Conservation (phyloP, 2,797 vertebrate genomes). For the Spinus olivaceus region DNA sequence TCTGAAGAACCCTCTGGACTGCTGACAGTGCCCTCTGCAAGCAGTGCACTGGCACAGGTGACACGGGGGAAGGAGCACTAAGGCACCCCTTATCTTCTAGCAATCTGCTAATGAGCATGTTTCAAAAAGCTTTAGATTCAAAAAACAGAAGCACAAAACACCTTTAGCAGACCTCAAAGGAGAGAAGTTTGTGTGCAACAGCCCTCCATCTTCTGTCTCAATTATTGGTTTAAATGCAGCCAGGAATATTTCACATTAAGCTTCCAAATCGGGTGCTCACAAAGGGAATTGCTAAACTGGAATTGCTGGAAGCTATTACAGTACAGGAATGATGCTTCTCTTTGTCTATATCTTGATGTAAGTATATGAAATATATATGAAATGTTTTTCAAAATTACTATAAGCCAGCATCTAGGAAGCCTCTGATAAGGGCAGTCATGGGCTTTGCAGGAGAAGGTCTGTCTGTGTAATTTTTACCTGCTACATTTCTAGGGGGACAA, state of each 20-base stretch:
- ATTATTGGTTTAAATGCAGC: background rate
- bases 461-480: background rate
- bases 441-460: background rate
- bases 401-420: background rate
- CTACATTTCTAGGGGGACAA: background rate
- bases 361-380: background rate
- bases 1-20: background rate
- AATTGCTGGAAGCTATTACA: background rate
- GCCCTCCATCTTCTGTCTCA: background rate
- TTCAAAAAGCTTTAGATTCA: background rate
- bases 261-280: background rate
- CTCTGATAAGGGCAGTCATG: background rate
- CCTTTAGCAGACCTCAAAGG: background rate
- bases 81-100: background rate
- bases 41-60: accelerated
- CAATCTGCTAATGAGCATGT: background rate
- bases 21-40: background rate
- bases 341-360: background rate
- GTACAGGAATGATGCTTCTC: background rate
- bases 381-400: background rate
- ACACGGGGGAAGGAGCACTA: background rate
- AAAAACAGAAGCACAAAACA: background rate
- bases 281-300: background rate
- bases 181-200: background rate
- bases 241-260: background rate